phyloP scores from a whole-genome alignment of 1,140 invertebrate genomes.

The Monochamus saltuarius region DNA sequence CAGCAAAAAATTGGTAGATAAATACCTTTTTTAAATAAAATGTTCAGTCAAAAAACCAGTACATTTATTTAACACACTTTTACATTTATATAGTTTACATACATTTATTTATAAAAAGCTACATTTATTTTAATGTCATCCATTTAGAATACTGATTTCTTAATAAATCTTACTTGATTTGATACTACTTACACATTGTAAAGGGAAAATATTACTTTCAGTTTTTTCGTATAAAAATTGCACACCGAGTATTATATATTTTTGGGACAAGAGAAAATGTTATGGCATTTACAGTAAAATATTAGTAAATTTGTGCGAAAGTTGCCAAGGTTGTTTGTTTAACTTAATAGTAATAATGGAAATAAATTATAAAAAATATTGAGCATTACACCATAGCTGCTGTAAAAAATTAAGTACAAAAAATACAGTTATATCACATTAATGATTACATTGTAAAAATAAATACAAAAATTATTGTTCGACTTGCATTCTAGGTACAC shows the following conservation, averaged over 20 bases:
- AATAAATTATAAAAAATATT: slow-evolving; percentile 11
- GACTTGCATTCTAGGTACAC: too few relatives aligned
- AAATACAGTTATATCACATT: slow-evolving; percentile 1
- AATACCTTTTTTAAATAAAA: too few relatives aligned
- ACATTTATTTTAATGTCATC: slow-evolving; percentile 27
- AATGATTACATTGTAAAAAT: too few relatives aligned
- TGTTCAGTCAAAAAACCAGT: slow-evolving; percentile 19
- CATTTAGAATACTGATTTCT: slow-evolving; percentile 25
- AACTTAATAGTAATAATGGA: slow-evolving; percentile 9
- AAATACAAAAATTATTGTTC: too few relatives aligned
- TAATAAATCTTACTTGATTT: slow-evolving; percentile 4
- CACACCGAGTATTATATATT: slow-evolving; percentile 15
- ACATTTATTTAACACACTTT: slow-evolving; percentile 32
- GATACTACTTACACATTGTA: too few relatives aligned
- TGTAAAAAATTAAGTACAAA: slow-evolving; percentile 13
- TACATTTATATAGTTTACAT: slow-evolving; percentile 12
- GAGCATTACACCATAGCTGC: too few relatives aligned
- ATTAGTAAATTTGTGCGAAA: slow-evolving; percentile 1
- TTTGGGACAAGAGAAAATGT: too few relatives aligned
- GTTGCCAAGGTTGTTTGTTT: slow-evolving; percentile 7
- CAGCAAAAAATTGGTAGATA: too few relatives aligned
- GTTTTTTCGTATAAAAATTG: slow-evolving; percentile 16
- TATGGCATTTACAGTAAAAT: slow-evolving; percentile 11
- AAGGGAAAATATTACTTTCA: too few relatives aligned
- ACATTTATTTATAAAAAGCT: slow-evolving; percentile 34